Conservation (phyloP, 1,140 invertebrate species). For the Drosophila sproati region DNA sequence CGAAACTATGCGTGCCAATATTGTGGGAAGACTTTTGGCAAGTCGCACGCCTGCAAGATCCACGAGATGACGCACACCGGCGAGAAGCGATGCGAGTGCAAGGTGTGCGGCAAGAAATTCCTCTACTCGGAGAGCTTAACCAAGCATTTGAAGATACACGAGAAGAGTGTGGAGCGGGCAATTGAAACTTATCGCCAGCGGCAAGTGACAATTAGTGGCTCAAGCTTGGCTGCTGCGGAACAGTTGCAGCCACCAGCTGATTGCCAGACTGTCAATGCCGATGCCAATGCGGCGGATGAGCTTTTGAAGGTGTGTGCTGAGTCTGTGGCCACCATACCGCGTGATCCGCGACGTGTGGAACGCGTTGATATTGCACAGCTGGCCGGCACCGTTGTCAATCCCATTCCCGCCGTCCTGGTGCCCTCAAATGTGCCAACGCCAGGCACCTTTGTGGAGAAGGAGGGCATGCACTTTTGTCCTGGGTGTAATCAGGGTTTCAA, state of each 20-base stretch:
- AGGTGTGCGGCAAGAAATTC: slow-evolving; percentile 72
- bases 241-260: neutral
- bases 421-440: slow-evolving; percentile 36
- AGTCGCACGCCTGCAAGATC: slow-evolving; percentile 80
- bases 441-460: slow-evolving; percentile 68
- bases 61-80: slow-evolving; percentile 85
- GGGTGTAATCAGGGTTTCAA: slow-evolving; percentile 77
- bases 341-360: slow-evolving; percentile 71
- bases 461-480: slow-evolving; percentile 75
- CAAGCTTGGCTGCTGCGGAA: slow-evolving; percentile 7
- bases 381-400: slow-evolving; percentile 76
- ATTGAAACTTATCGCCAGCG: slow-evolving; percentile 74
- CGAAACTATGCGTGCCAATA: slow-evolving; percentile 77
- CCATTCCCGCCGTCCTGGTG: slow-evolving; percentile 61
- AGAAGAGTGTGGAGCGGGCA: slow-evolving; percentile 73
- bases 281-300: slow-evolving; percentile 55
- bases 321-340: slow-evolving; percentile 75
- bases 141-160: slow-evolving; percentile 77
- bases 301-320: slow-evolving; percentile 74
- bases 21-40: slow-evolving; percentile 80
- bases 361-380: slow-evolving; percentile 73
- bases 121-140: slow-evolving; percentile 74
- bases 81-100: slow-evolving; percentile 84
- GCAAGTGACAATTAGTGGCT: slow-evolving; percentile 49
- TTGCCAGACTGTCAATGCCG: neutral